Base-by-base conservation (phyloP, 92 coral and sea anemone genomes). In the Parazoanthus atlanticus region DNA sequence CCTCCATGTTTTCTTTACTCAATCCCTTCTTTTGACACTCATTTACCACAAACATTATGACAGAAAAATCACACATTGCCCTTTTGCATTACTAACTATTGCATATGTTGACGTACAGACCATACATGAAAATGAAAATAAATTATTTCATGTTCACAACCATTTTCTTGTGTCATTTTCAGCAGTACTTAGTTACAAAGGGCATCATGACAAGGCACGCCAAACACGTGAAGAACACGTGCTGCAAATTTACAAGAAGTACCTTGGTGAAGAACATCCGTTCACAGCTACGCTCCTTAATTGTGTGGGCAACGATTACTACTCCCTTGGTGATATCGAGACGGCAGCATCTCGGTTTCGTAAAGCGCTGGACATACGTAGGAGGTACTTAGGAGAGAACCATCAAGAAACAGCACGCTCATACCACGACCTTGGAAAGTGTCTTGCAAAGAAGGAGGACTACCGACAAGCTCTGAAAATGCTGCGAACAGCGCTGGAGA, bases 401-500 rank as follows among this genome's bases (percentile, higher is more conserved):
- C 94, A 92, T 64, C 82, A 47, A 29, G 92, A 90, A 80, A 92
- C 94, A 3, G 93, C 91, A 0, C 90, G 90, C 33, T 90, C 93
- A 6, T 85, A 90, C 46, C 89, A 90, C 46, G 94, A 91, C 56
- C 91, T 92, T 61, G 93, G 91, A 9, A 90, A 84, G 32, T 79
- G 88, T 43, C 84, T 74, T 25, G 86, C 36, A 34, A 34, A 74
- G 54, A 71, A 54, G 72, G 23, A 71, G 74, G 85, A 90, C 28
- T 74, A 87, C 91, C 67, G 88, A 46, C 29, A 66, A 25, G 93
- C 95, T 28, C 75, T 43, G n/a, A 74, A 15, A 30, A 88, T 93
- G 81, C 91, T 90, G 71, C 2, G 21, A 82, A 41, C 10, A 26
- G 58, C 86, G 21, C 13, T 89, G 33, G 85, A 76, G 43, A 75